These are phyloP conservation scores for Micrastur ruficollis DNA, from an alignment of 2,797 vertebrate genomes.

Conservation along the genomic window DNA sequence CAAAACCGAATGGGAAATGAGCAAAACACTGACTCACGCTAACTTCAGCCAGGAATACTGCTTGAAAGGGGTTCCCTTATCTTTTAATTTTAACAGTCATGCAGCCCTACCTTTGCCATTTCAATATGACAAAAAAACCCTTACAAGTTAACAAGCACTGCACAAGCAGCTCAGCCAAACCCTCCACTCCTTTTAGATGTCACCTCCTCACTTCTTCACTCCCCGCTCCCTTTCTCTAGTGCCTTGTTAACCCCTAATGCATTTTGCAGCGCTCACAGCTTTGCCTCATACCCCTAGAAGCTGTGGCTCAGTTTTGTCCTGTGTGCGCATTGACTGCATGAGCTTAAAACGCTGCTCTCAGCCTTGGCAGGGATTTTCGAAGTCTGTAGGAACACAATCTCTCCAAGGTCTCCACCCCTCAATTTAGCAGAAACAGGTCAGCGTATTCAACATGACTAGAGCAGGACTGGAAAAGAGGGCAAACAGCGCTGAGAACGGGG, in stretches of 20 bases:
- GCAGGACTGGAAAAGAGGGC: neutral
- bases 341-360: neutral
- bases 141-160: neutral
- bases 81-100: neutral
- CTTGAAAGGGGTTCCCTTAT: neutral
- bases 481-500: fast-evolving
- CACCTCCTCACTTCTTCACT: neutral
- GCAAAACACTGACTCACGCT: neutral
- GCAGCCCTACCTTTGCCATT: neutral
- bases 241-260: fast-evolving
- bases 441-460: fast-evolving
- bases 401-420: neutral
- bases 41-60: no score
- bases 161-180: neutral
- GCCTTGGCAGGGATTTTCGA: fast-evolving
- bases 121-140: fast-evolving
- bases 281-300: fast-evolving
- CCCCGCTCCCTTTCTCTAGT: fast-evolving
- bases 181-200: fast-evolving
- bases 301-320: neutral
- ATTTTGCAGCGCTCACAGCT: neutral
- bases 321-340: fast-evolving
- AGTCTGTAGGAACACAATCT: neutral
- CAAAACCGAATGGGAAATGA: neutral
- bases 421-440: neutral